phyloP scores from a whole-genome alignment of 2,113 vertebrate species.

The Sander lucioperca region DNA sequence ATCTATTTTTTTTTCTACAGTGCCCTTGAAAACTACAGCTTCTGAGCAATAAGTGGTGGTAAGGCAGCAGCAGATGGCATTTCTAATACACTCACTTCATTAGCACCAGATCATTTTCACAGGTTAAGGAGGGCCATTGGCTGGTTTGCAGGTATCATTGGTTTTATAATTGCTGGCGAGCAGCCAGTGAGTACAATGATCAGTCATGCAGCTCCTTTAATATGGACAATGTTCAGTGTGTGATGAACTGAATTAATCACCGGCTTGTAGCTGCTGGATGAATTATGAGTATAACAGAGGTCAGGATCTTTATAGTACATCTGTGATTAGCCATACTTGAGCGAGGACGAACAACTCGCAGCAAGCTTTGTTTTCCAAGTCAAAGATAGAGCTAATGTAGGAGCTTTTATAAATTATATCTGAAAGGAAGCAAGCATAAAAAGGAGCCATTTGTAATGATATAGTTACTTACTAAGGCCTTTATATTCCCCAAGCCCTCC shows the following conservation, averaged over 20 bases:
- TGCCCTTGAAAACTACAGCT: conserved; percentile 61
- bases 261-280: conserved; percentile 41
- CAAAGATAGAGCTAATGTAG: conserved; percentile 16
- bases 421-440: background rate
- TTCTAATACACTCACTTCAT: conserved; percentile 76
- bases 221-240: conserved; percentile 66
- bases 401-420: conserved; percentile 24
- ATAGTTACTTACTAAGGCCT: too few relatives aligned
- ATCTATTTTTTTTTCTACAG: background rate
- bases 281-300: conserved; percentile 62
- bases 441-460: conserved; percentile 8
- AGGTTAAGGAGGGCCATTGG: conserved; percentile 75
- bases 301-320: conserved; percentile 61
- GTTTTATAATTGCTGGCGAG: conserved; percentile 66
- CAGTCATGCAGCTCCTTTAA: conserved; percentile 68
- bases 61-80: conserved; percentile 69
- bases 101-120: conserved; percentile 74
- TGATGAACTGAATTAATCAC: conserved; percentile 73
- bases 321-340: conserved; percentile 54
- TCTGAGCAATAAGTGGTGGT: conserved; percentile 41
- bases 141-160: conserved; percentile 75
- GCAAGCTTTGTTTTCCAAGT: conserved; percentile 30
- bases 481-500: too few relatives aligned
- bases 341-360: conserved; percentile 6
- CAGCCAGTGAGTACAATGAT: conserved; percentile 68